phyloP scores from a whole-genome alignment of 2,797 vertebrate species.

The Melanotaenia nigrans region DNA sequence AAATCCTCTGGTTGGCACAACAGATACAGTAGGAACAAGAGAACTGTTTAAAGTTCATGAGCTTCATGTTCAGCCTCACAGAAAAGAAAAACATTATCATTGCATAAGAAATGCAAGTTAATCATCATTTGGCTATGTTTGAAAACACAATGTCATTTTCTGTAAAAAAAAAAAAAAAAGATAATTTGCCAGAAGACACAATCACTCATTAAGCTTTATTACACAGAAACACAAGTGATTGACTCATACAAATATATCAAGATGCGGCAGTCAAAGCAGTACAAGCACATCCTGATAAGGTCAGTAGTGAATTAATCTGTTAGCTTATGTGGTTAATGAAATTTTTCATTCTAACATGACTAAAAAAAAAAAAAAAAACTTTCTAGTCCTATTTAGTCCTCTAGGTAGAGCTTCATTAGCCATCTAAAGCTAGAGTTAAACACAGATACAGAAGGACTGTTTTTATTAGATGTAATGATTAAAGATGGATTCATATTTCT shows the following conservation, averaged over 20 bases:
- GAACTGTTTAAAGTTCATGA: too few relatives aligned
- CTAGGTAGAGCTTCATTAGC: neutral
- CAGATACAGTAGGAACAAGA: too few relatives aligned
- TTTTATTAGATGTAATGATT: conserved; percentile 74
- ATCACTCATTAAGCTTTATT: neutral
- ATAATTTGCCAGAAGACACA: neutral
- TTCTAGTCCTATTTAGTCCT: neutral
- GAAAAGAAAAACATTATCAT: too few relatives aligned
- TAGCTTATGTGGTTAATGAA: neutral
- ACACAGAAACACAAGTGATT: neutral
- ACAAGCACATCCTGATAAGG: neutral
- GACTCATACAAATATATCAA: neutral
- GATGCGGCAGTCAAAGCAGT: neutral
- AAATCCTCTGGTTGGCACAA: too few relatives aligned
- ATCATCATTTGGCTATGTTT: too few relatives aligned
- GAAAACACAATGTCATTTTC: too few relatives aligned
- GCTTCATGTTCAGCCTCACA: too few relatives aligned
- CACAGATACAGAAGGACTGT: neutral
- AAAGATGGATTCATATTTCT: conserved; percentile 78
- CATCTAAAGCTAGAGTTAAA: neutral
- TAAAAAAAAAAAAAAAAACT: neutral
- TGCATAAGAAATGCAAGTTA: too few relatives aligned
- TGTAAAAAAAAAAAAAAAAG: too few relatives aligned
- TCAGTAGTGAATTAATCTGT: neutral
- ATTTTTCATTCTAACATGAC: neutral